Evolutionary conservation across 1,140 invertebrate genomes (phyloP).

Genomic region (Drepana arcuata): DNA sequence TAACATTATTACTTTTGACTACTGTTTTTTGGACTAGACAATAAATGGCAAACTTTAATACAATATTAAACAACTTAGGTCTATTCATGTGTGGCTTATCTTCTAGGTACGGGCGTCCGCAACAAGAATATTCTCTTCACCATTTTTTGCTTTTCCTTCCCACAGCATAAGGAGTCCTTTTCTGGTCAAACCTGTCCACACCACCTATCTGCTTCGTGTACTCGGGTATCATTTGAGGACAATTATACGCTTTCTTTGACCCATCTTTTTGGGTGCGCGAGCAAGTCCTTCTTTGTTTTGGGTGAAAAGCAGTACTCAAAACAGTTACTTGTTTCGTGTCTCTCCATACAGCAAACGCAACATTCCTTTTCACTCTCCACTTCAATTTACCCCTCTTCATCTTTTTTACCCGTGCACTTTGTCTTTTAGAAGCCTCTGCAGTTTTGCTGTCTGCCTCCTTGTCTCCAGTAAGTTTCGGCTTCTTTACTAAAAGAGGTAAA

Average conservation of each 20-base stretch:
- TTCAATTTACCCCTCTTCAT: slow-evolving; percentile 13
- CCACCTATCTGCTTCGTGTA: slow-evolving; percentile 28
- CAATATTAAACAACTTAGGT: too few species aligned
- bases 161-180: slow-evolving; percentile 1
- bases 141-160: background rate
- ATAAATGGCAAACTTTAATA: too few species aligned
- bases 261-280: slow-evolving; percentile 28
- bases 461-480: background rate
- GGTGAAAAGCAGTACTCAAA: slow-evolving; percentile 25
- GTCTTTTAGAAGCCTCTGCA: background rate
- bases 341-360: slow-evolving; percentile 19
- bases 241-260: slow-evolving; percentile 11
- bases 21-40: too few species aligned
- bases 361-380: slow-evolving; percentile 16
- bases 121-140: too few species aligned
- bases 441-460: background rate
- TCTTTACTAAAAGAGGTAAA: slow-evolving; percentile 11
- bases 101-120: too few species aligned
- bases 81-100: too few species aligned
- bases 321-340: slow-evolving; percentile 24
- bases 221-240: slow-evolving; percentile 16
- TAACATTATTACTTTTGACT: too few species aligned
- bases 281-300: slow-evolving; percentile 18
- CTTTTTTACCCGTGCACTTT: background rate
- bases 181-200: slow-evolving; percentile 26